Evolutionary conservation across 2,113 vertebrate genomes (phyloP), one percentile per base, ranked within the genome.

Genomic region (Strix uralensis): DNA sequence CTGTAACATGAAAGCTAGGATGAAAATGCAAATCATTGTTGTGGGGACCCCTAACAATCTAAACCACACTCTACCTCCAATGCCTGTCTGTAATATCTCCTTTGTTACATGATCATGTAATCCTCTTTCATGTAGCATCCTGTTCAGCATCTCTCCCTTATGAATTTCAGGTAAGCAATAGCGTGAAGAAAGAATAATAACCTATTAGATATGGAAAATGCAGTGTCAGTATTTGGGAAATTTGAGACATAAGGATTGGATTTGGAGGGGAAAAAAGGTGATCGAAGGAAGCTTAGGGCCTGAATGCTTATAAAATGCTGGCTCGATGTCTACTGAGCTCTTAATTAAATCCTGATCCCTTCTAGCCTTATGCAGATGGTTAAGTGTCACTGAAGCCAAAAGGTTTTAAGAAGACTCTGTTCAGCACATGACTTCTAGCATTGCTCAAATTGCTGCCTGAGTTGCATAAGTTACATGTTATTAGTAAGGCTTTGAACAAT

Each of bases 281-380:
- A 74, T 30, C 0, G 9, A 65, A 74, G 83, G 72, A 36, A 88
- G 83, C 57, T 77, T 59, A 25, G 36, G 80, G 77, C n/a, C 23
- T 75, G 91, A 75, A 75, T 49, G 81, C 38, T 70, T 94, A 79
- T 42, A 63, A 71, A 22, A 18, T 67, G 57, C 63, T 80, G 83
- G n/a, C 88, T 91, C 2, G 0, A 4, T 42, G 38, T 90, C 80
- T 91, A 7, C 65, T 84, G 47, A 1, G 1, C 59, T 89, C 63
- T 73, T 95, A 74, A 94, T 91, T 74, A 63, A 78, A 74, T 86
- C 83, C 90, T 96, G 86, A 91, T 93, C 72, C 88, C 44, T 80
- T 51, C 80, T 32, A 78, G 67, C 44, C 57, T 20, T 9, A 38
- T 54, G 46, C 19, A 23, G 73, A 34, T 67, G 46, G n/a, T 29